phyloP scores from a whole-genome alignment of 2,113 vertebrate genomes.

The Lampris incognitus region DNA sequence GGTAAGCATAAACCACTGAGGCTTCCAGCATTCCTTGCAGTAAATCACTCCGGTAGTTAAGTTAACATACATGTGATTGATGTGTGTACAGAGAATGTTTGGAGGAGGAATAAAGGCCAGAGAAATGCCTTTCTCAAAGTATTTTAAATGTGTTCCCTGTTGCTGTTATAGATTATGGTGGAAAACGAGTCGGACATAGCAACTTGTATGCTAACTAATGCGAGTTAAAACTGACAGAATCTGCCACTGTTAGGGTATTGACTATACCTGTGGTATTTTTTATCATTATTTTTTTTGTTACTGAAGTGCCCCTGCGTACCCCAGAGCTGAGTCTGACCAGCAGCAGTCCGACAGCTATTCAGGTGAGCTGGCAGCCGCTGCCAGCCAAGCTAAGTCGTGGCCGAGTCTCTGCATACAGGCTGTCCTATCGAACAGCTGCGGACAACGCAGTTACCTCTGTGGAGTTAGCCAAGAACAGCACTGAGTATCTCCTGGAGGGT shows the following conservation, averaged over 20 bases:
- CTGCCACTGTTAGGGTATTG: neutral
- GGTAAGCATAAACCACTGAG: constrained; percentile 82
- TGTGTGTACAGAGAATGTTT: constrained; percentile 45
- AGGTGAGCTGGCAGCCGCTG: constrained; percentile 92
- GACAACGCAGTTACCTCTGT: constrained; percentile 86
- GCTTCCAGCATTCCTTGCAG: constrained; percentile 58
- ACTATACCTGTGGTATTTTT: constrained; percentile 1
- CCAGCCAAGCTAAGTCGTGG: constrained; percentile 89
- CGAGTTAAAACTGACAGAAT: neutral
- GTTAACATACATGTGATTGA: constrained; percentile 44
- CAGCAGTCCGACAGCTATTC: constrained; percentile 91
- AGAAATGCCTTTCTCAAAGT: too few relatives aligned
- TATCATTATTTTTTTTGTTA: constrained; percentile 20
- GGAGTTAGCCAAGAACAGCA: constrained; percentile 85
- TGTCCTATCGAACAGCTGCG: constrained; percentile 90
- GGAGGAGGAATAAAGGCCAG: constrained; percentile 18
- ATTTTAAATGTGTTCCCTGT: too few relatives aligned
- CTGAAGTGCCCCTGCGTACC: constrained; percentile 92
- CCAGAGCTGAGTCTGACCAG: constrained; percentile 94
- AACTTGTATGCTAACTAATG: neutral
- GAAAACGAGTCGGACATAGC: neutral
- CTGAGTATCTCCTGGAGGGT: constrained; percentile 85
- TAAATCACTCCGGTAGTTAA: constrained; percentile 67
- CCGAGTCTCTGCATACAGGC: constrained; percentile 87
- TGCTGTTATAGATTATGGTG: neutral